Conservation (phyloP, 1,140 invertebrate species). For the Antheraea pernyi region DNA sequence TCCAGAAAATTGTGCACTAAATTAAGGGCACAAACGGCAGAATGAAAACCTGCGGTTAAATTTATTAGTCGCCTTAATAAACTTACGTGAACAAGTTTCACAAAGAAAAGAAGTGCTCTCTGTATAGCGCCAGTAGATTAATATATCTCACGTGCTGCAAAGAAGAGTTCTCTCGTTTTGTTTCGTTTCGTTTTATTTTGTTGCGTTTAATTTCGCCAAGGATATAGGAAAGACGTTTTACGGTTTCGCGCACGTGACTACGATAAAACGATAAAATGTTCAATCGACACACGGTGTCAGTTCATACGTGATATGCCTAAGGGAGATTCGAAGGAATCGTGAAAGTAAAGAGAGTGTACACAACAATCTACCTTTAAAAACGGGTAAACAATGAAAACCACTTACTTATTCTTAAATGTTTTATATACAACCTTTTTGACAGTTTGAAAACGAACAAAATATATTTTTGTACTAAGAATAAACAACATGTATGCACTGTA, state of each 20-base stretch:
- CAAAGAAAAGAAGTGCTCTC: neutral
- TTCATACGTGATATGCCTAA: neutral
- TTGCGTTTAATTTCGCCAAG: neutral
- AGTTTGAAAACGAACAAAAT: too few species aligned
- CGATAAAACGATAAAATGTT: constrained; percentile 11
- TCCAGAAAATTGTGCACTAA: constrained; percentile 33
- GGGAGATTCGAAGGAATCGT: neutral
- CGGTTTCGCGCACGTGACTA: neutral
- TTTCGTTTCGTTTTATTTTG: constrained; percentile 9
- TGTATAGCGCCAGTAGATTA: neutral
- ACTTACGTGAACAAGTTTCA: constrained; percentile 33
- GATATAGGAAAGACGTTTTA: constrained; percentile 1
- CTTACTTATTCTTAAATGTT: neutral
- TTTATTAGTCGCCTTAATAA: constrained; percentile 35
- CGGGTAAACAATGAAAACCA: neutral
- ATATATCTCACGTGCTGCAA: neutral
- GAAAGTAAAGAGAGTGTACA: neutral
- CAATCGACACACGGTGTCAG: constrained; percentile 6
- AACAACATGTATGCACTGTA: too few species aligned
- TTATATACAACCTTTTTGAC: too few species aligned
- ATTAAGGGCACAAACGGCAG: constrained; percentile 41
- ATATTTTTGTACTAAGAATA: too few species aligned
- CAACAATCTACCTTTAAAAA: neutral
- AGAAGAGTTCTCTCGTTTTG: neutral
- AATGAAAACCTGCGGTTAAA: constrained; percentile 46